Base-by-base conservation (phyloP, 2,113 vertebrate genomes). In the Mormoops blainvillei region DNA sequence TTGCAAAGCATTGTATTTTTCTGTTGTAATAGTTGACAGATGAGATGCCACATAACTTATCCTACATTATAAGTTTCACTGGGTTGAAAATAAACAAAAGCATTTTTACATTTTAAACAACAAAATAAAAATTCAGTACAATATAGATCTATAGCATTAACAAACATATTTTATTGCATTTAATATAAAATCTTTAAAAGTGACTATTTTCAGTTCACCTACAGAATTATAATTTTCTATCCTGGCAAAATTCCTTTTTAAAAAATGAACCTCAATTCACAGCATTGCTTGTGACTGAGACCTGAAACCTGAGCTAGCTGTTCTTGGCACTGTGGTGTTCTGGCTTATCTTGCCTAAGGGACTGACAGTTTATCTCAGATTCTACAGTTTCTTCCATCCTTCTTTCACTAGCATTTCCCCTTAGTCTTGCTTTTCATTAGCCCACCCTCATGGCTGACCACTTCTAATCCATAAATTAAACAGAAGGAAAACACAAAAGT, bases 301-400 rank as follows among this genome's bases (percentile, higher is more conserved):
- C 96, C 80, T 26, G 13, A 98, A 50, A 50, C 11, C 6, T 0
- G 22, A 86, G 54, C 65, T 87, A 45, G 50, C 10, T 67, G 3
- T 5, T 96, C 82, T 97, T 56, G 89, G 95, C 54, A 4, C 15
- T 4, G 76, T 85, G 96, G 93, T 88, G 73, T 78, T 97, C 83
- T 74, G 63, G 67, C 81, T 98, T 97, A 91, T 95, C 95, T 97
- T 98, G 85, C 87, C 83, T 97, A n/a, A 96, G 97, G 41, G 93
- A 68, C 1, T 84, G 20, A 97, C 96, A 81, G 84, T 96, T 93
- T 92, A 90, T 97, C 96, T 97, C 41, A 95, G 73, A 77, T 84
- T 94, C 93, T 97, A 91, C 33, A 71, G 50, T 97, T 96, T 68
- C 80, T 63, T 61, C 52, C 93, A 78, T n/a, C 43, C 38, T 96